Base-by-base conservation (phyloP, 2,797 vertebrate species). In the Coilia nasus region DNA sequence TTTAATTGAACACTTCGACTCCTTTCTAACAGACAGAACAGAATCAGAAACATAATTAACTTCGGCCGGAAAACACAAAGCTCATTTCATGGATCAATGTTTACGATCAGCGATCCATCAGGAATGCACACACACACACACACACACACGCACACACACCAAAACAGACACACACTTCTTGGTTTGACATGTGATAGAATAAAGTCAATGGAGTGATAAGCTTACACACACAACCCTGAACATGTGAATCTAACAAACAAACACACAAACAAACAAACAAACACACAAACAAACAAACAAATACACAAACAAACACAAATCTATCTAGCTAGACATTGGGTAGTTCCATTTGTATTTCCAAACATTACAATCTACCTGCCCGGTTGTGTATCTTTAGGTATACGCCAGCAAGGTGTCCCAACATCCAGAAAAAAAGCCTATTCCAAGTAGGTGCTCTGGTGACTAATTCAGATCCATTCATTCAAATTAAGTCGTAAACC, bases 31-130 rank as follows among this genome's bases (percentile, higher is more conserved):
- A 91, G 93, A 91, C 92, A 91, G 91, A 93, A 88, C 88, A 88
- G 87, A 90, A 88, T 90, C 85, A 90, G 93, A 94, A 95, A 93
- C 93, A 94, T 95, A 95, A 96, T 95, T 94, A 96, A 94, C 93
- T 91, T 91, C 91, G 78, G 88, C 92, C 93, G 89, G 82, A 92
- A 92, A 93, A 90, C 93, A 93, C 94, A 93, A 95, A 96, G 94
- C 92, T 92, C 90, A 96, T 96, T 95, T 95, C 94, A 95, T 89
- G 93, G 93, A 95, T 95, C 93, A 93, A 94, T 92, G 94, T 95
- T 91, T 90, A 91, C 87, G 90, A 92, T 93, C 92, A 28, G 87
- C 85, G 93, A 87, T 84, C 89, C 88, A 84, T 88, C 89, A 71
- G 28, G 64, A 71, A 71, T 5, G 4, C 25, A 71, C 64, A 35